These are phyloP conservation scores for Miltochrista miniata DNA, from an alignment of 2,888 invertebrate genomes.

Conservation along the genomic window DNA sequence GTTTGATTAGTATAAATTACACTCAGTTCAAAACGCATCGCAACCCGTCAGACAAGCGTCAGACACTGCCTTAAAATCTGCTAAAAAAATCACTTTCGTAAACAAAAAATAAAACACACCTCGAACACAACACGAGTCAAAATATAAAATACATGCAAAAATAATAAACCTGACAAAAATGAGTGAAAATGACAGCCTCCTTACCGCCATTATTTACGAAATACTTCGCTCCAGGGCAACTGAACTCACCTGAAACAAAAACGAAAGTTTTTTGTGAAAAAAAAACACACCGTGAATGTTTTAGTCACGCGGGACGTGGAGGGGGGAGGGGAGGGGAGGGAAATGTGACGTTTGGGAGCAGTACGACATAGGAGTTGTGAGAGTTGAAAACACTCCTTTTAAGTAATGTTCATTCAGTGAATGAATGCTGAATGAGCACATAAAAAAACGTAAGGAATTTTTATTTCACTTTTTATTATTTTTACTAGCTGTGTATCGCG, in stretches of 20 bases:
- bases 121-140: neutral
- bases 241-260: constrained; percentile 70
- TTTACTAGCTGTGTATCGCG: too few relatives aligned
- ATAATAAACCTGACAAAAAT: constrained; percentile 15
- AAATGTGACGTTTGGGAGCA: constrained; percentile 41
- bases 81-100: too few relatives aligned
- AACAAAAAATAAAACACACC: too few relatives aligned
- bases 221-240: constrained; percentile 42
- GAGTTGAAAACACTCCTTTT: neutral
- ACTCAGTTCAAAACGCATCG: too few relatives aligned
- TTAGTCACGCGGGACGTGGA: constrained; percentile 39
- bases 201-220: constrained; percentile 41
- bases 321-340: constrained; percentile 32
- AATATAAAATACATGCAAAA: constrained; percentile 1
- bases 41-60: too few relatives aligned
- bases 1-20: too few relatives aligned
- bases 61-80: too few relatives aligned
- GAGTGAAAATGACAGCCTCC: constrained; percentile 27
- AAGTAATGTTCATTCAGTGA: neutral
- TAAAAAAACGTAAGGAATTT: neutral
- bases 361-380: constrained; percentile 8
- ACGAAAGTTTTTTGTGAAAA: constrained; percentile 42
- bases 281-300: constrained; percentile 52
- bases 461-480: neutral
- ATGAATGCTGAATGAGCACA: neutral